Evolutionary conservation across 1,140 invertebrate species (phyloP), one percentile per base, ranked within the genome.

Genomic region (Drosophila nasuta): DNA sequence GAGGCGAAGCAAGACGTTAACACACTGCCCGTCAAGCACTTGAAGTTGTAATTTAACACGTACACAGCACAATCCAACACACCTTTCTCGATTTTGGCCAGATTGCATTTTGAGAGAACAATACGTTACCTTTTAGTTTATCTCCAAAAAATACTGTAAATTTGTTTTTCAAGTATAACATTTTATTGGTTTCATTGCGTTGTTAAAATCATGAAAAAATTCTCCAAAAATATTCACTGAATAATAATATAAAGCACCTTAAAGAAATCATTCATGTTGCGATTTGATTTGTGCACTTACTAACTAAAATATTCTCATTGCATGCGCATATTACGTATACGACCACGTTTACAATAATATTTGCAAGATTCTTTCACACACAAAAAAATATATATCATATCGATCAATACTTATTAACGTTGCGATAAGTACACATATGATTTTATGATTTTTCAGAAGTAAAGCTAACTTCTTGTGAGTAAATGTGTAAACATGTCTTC

Each of bases 41-140:
- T 57, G 46, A 79, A 89, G 85, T 85, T 81, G 81, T 89, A 89
- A 83, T 89, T 89, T 85, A 89, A 79, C 81, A 83, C 85, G 85
- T 89, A 72, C 77, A 79, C 58, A 43, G 13, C n/a, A 43, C 41
- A 43, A 64, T 59, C 20, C 20, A 25, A 25, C 20, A 52, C 56
- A 75, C 52, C 33, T 56, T 46, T 57, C 25, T 10, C 41, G 1
- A 6, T 62, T 17, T 51, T 45, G 4, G 71, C 25, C 4, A 41
- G 20, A 52, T 52, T 30, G 28, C 25, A 30, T n/a, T 52, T 51
- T 51, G 25, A 13, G n/a, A 33, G 30, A 33, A 33, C 5, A 5
- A 33, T 33, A 33, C 30, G 30, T 33, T 33, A 33, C 30, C 30
- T 33, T 25, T 25, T 25, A 25, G 20, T 3, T 25, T 25, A 25